Base-by-base conservation (phyloP, 2,888 invertebrate genomes). In the Chrysodeixis includens region DNA sequence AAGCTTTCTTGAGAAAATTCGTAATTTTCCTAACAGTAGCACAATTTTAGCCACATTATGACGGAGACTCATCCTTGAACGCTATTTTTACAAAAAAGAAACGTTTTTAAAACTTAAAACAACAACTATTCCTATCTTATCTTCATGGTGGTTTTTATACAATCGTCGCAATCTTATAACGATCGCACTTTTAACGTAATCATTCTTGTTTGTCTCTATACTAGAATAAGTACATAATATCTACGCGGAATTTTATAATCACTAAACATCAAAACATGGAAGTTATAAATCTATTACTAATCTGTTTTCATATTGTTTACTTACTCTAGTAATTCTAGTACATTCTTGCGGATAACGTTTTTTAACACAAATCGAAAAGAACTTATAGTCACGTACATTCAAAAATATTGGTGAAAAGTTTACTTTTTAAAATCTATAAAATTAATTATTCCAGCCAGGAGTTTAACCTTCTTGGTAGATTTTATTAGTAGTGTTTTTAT, bases 181-280 rank as follows among this genome's bases (percentile, higher is more conserved):
- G 2, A 5, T 14, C 35, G 35, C 5, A 40, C 40, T 14, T 40
- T 40, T n/a, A 6, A 40, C 40, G 40, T 40, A n/a, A 40, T n/a
- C 40, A 40, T 6, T 5, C n/a, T 40, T 40, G n/a, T 40, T 40
- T 40, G 40, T 40, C n/a, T 6, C 3, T 26, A 5, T n/a, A 32
- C 12, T 40, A n/a, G 14, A n/a, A n/a, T 40, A 40, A n/a, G n/a
- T 40, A 40, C 6, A n/a, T 40, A n/a, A 40, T 40, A 40, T n/a
- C 40, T 40, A 40, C 40, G 40, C 40, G n/a, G 40, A 2, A 40
- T 40, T 40, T 40, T n/a, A 14, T 40, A n/a, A n/a, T 40, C 14
- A n/a, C 40, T 40, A n/a, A n/a, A 40, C 3, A 49, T 49, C 46
- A 49, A 49, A 49, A 49, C 46, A 49, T 49, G 46, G 46, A 49